Conservation (phyloP, 2,888 invertebrate genomes). For the Antheraea assamensis region DNA sequence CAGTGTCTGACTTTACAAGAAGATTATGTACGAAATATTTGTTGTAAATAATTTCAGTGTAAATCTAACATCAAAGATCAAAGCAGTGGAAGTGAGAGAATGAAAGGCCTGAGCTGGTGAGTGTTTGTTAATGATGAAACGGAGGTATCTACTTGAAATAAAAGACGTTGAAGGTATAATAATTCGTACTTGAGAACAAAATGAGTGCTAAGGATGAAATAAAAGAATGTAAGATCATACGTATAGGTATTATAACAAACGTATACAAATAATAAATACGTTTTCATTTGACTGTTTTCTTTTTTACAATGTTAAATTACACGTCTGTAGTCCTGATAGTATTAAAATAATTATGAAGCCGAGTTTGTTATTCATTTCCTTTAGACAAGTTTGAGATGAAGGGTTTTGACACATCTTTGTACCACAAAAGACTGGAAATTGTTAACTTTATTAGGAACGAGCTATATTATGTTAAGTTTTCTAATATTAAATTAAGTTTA, state of each 20-base stretch:
- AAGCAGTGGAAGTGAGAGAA: constrained; percentile 24
- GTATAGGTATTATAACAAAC: background rate
- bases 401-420: background rate
- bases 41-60: constrained; percentile 21
- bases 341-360: background rate
- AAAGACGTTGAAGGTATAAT: constrained; percentile 1
- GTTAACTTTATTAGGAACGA: too few relatives aligned
- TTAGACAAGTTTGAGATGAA: background rate
- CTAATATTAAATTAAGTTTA: too few relatives aligned
- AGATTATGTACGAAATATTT: constrained; percentile 20
- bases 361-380: background rate
- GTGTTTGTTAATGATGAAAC: constrained; percentile 24
- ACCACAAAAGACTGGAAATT: background rate
- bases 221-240: background rate
- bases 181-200: constrained; percentile 1
- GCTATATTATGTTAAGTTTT: too few relatives aligned
- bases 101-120: constrained; percentile 21
- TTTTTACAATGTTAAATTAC: background rate
- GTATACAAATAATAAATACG: background rate
- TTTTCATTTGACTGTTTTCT: background rate
- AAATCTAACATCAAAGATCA: constrained; percentile 26
- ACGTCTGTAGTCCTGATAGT: background rate
- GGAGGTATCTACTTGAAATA: constrained; percentile 17
- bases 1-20: constrained; percentile 3
- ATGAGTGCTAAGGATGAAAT: background rate